Percentiles rank a stretch among this genome's conserved stretches.
Conservation (phyloP, 2,113 vertebrate genomes). For the Neogobius melanostomus region DNA sequence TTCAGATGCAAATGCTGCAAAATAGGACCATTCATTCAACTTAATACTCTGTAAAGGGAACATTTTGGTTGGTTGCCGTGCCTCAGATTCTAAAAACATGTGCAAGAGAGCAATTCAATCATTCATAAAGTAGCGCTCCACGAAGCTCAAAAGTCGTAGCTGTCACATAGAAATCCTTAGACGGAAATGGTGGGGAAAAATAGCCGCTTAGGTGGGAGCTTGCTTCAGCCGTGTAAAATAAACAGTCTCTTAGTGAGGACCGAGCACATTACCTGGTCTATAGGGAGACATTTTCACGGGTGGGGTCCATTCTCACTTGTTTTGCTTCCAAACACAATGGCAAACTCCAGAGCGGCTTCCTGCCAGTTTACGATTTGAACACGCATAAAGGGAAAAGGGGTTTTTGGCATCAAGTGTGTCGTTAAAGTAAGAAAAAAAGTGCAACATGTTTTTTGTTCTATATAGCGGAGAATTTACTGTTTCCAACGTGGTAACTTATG, state of each 20-base stretch:
- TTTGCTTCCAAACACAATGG: conserved; percentile 53
- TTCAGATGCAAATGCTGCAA: neutral
- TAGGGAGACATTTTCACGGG: conserved; percentile 2
- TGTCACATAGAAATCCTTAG: conserved; percentile 6
- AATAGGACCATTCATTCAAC: neutral
- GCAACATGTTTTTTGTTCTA: conserved; percentile 27
- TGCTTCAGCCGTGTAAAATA: conserved; percentile 27
- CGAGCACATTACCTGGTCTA: conserved; percentile 29
- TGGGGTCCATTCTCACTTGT: conserved; percentile 44
- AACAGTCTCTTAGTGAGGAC: conserved; percentile 41
- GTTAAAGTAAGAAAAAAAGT: conserved; percentile 56
- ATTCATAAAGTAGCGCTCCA: conserved; percentile 16
- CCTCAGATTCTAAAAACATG: conserved; percentile 56
- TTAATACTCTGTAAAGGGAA: neutral
- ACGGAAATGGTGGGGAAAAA: conserved; percentile 21
- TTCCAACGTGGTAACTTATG: conserved; percentile 17
- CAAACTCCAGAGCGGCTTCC: conserved; percentile 33
- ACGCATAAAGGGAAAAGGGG: conserved; percentile 23
- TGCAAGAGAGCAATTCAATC: conserved; percentile 23
- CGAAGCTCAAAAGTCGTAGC: conserved; percentile 4
- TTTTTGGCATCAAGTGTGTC: conserved; percentile 29
- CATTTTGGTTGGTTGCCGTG: conserved; percentile 45
- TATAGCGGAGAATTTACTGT: conserved; percentile 30
- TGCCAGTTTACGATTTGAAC: conserved; percentile 25
- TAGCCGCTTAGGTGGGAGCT: conserved; percentile 28